These are phyloP conservation scores for Myotis yumanensis DNA, from an alignment of 2,113 vertebrate genomes.

Conservation along the genomic window DNA sequence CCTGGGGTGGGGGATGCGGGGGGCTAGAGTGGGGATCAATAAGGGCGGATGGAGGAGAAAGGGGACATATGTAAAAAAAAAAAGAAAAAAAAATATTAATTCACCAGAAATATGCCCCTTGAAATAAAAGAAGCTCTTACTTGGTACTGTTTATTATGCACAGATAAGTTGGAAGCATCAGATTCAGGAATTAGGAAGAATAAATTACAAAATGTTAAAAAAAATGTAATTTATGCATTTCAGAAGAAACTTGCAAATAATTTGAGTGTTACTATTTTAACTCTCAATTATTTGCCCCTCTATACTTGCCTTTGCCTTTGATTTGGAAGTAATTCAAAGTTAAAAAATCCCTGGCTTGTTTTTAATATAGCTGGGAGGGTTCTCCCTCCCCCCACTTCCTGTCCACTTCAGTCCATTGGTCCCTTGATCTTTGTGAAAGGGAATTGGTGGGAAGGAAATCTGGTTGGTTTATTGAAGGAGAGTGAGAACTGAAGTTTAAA, in stretches of 20 bases:
- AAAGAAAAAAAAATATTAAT: background rate
- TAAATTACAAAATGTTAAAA: slow-evolving; percentile 5
- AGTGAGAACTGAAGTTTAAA: background rate
- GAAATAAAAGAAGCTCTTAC: slow-evolving; percentile 18
- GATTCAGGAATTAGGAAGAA: slow-evolving; percentile 38
- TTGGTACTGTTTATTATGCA: background rate
- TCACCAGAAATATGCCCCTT: background rate
- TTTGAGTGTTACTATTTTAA: background rate
- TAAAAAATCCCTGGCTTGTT: slow-evolving; percentile 18
- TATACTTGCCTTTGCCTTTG: slow-evolving; percentile 14
- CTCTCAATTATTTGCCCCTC: background rate
- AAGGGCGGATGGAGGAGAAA: too few species aligned
- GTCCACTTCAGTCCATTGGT: background rate
- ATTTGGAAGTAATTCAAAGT: slow-evolving; percentile 38
- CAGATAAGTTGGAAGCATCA: slow-evolving; percentile 16
- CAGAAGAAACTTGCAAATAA: slow-evolving; percentile 44
- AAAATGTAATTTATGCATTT: background rate
- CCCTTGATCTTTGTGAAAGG: background rate
- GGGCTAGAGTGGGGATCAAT: too few species aligned
- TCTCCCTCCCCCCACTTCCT: background rate
- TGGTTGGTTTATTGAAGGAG: background rate
- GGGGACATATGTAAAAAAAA: too few species aligned
- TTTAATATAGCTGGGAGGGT: background rate
- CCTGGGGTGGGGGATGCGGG: too few species aligned
- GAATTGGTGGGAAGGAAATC: background rate